A percentile compares a stretch with the other conserved stretches of the same genome.
Conservation (phyloP, 2,113 vertebrate species). For the Brachyhypopomus occidentalis region DNA sequence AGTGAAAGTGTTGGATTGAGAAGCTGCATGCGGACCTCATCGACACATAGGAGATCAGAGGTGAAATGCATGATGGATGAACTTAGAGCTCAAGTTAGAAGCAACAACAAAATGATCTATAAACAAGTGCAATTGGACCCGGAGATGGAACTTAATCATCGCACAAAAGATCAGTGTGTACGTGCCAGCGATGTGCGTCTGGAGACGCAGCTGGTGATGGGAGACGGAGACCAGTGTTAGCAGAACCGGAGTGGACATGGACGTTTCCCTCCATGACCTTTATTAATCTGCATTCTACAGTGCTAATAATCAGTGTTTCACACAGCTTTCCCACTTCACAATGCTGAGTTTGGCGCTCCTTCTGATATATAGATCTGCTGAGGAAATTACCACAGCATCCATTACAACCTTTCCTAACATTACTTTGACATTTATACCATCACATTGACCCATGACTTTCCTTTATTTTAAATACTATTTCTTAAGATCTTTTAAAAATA, state of each 20-base stretch:
- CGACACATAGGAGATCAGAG: background rate
- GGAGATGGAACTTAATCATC: constrained; percentile 7
- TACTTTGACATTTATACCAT: background rate
- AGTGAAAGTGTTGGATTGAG: background rate
- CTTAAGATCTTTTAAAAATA: too few relatives aligned
- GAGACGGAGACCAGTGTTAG: constrained; percentile 37
- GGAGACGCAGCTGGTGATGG: constrained; percentile 32
- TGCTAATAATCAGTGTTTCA: background rate
- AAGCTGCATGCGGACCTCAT: background rate
- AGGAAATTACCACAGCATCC: constrained; percentile 9
- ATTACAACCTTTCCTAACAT: background rate
- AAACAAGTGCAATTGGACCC: constrained; percentile 28
- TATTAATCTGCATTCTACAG: constrained; percentile 1
- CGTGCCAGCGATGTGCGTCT: constrained; percentile 21
- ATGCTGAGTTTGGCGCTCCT: background rate
- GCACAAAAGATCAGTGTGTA: constrained; percentile 46
- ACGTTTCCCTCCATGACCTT: constrained; percentile 34
- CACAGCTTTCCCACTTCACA: background rate
- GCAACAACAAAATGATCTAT: constrained; percentile 20
- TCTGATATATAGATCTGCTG: background rate
- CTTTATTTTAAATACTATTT: too few relatives aligned
- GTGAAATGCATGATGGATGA: background rate
- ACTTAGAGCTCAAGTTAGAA: background rate
- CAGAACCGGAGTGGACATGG: constrained; percentile 43
- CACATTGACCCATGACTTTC: too few relatives aligned